Conservation (phyloP, 2,797 vertebrate species). For the Sylvia borin region DNA sequence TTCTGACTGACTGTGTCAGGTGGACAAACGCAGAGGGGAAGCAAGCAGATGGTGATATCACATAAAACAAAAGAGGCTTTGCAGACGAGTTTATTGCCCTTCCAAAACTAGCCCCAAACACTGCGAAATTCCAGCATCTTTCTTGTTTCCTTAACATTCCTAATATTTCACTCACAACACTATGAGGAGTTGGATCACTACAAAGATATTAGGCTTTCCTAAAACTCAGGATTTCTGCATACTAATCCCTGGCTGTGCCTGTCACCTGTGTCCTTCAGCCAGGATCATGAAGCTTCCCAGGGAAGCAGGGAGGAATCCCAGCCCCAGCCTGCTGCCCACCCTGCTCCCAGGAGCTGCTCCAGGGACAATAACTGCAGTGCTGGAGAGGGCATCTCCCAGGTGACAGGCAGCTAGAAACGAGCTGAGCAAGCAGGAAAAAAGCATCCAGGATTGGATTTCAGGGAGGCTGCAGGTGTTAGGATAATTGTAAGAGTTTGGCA, state of each 20-base stretch:
- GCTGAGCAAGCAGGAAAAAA: background rate
- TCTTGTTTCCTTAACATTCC: background rate
- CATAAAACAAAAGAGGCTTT: background rate
- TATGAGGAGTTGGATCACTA: background rate
- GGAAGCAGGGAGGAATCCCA: background rate
- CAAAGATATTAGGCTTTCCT: background rate
- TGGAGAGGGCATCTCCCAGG: background rate
- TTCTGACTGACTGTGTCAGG: background rate
- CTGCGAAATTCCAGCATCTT: background rate
- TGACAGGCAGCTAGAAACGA: background rate
- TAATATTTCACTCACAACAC: background rate
- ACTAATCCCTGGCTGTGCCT: background rate
- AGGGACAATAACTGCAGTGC: background rate
- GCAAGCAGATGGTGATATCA: background rate
- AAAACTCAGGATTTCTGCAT: background rate
- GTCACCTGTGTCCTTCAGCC: background rate
- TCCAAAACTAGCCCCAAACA: background rate
- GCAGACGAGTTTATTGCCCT: background rate
- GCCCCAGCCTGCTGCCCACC: no score
- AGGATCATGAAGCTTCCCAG: accelerated
- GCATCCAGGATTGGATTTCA: background rate
- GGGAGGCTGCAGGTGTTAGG: conserved; percentile 14
- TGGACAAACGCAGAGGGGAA: background rate
- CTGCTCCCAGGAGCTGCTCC: background rate
- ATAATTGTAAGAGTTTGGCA: conserved; percentile 27